phyloP scores from a whole-genome alignment of 2,888 invertebrate species.

The Scotopteryx bipunctaria region DNA sequence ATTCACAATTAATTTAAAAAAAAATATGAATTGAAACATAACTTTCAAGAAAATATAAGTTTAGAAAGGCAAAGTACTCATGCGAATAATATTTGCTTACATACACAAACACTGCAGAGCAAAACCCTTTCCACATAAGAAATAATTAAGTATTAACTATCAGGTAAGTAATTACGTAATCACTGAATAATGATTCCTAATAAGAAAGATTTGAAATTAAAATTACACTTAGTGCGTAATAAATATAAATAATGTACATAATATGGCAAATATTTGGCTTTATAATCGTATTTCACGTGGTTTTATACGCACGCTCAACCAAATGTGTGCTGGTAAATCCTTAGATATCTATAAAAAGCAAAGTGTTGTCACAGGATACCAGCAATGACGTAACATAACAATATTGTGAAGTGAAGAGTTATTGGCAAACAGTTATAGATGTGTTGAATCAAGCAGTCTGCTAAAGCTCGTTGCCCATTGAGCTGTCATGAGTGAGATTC shows the following conservation, averaged over 20 bases:
- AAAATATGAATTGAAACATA: conserved; percentile 28
- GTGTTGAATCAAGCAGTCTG: conserved; percentile 14
- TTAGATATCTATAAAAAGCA: conserved; percentile 26
- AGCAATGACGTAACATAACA: conserved; percentile 22
- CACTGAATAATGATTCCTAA: conserved; percentile 34
- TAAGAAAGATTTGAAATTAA: conserved; percentile 52
- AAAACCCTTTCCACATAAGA: conserved; percentile 57
- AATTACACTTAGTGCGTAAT: conserved; percentile 60
- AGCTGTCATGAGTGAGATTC: conserved; percentile 88
- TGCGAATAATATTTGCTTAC: conserved; percentile 71
- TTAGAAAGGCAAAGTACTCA: conserved; percentile 63
- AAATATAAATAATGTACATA: conserved; percentile 75
- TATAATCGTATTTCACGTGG: conserved; percentile 62
- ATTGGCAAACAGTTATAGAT: conserved; percentile 4
- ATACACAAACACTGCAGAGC: conserved; percentile 74
- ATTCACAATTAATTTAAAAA: conserved; percentile 43
- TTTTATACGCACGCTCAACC: conserved; percentile 41
- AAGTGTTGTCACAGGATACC: conserved; percentile 20
- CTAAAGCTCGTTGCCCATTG: conserved; percentile 81
- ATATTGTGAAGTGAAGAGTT: conserved; percentile 8
- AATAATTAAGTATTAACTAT: conserved; percentile 31
- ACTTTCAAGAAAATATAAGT: conserved; percentile 52
- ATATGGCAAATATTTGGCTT: conserved; percentile 82
- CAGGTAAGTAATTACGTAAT: conserved; percentile 33
- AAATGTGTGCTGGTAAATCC: conserved; percentile 29